Conservation (phyloP, 2,888 invertebrate genomes). For the Ariolimax columbianus region DNA sequence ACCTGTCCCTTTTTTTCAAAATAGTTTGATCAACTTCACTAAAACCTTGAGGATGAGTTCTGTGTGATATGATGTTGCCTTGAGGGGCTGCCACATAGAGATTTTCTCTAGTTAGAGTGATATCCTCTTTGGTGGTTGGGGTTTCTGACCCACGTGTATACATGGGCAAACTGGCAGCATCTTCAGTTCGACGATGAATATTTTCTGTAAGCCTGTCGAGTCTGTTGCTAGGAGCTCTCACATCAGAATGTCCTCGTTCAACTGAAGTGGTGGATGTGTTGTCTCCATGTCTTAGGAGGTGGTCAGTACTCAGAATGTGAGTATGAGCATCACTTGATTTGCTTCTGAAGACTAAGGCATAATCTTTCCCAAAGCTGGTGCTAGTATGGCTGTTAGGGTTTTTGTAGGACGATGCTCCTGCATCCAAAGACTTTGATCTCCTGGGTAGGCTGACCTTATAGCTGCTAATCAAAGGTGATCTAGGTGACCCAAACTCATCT, state of each 20-base stretch:
- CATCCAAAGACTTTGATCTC: slow-evolving; percentile 40
- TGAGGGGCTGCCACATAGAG: not conserved
- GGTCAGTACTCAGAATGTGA: not conserved
- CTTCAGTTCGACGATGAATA: slow-evolving; percentile 1
- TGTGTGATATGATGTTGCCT: not conserved
- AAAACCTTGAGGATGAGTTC: not conserved
- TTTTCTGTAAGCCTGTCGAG: slow-evolving; percentile 5
- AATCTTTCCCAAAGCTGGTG: not conserved
- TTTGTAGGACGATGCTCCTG: not conserved
- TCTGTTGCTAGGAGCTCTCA: not conserved
- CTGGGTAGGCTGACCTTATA: not conserved
- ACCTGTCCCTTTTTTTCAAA: slow-evolving; percentile 13
- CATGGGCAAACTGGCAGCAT: slow-evolving; percentile 18
- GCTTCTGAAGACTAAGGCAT: not conserved
- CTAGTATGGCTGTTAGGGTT: not conserved
- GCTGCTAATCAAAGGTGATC: slow-evolving; percentile 32
- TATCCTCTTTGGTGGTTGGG: slow-evolving; percentile 22
- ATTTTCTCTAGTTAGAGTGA: not conserved
- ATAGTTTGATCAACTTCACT: slow-evolving; percentile 4
- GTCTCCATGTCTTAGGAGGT: not conserved
- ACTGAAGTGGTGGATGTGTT: not conserved
- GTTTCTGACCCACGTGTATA: slow-evolving; percentile 21
- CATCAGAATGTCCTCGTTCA: not conserved
- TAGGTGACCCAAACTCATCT: slow-evolving; percentile 38
- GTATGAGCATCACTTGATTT: slow-evolving; percentile 19